phyloP scores from a whole-genome alignment of 2,113 vertebrate species.

The Aegotheles bennettii region DNA sequence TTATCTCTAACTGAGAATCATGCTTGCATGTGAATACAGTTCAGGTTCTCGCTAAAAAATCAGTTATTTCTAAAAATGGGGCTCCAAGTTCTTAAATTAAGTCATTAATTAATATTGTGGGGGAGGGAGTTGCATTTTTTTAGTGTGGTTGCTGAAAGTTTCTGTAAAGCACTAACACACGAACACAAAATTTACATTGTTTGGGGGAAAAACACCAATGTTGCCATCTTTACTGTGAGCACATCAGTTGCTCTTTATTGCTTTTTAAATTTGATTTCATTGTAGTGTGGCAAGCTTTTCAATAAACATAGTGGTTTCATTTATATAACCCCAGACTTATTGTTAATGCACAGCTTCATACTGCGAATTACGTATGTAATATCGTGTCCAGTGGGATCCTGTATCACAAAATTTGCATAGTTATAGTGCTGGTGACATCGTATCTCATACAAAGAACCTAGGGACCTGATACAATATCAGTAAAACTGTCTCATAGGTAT shows the following conservation, averaged over 20 bases:
- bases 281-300: constrained; percentile 22
- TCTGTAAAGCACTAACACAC: background rate
- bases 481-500: constrained; percentile 75
- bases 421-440: constrained; percentile 59
- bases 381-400: constrained; percentile 50
- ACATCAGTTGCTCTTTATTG: constrained; percentile 20
- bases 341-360: constrained; percentile 41
- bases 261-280: constrained; percentile 48
- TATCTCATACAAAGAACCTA: constrained; percentile 62
- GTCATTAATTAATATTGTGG: background rate
- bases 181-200: background rate
- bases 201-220: background rate
- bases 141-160: background rate
- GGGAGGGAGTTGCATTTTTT: background rate
- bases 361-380: constrained; percentile 17
- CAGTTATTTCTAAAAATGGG: background rate
- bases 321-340: constrained; percentile 31
- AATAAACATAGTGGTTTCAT: constrained; percentile 43
- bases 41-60: background rate
- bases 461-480: constrained; percentile 64
- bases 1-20: background rate
- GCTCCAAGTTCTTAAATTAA: background rate
- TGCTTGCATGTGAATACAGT: background rate
- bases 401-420: constrained; percentile 60
- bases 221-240: background rate